Base-by-base conservation (phyloP, 2,888 invertebrate species). In the Cordilura impudica region DNA sequence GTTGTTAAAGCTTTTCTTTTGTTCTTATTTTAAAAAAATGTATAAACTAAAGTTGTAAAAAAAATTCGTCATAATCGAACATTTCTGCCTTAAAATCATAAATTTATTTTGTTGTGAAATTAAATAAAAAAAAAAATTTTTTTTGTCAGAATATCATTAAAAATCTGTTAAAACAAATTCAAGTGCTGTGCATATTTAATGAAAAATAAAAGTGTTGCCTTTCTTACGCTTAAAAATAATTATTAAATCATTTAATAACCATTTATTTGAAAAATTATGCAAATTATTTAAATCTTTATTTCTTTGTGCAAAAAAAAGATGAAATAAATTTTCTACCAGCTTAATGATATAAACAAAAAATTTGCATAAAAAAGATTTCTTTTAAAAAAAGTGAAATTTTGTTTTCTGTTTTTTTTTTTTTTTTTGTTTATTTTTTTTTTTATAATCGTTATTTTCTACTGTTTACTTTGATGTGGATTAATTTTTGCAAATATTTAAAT, bases 391-490 rank as follows among this genome's bases (percentile, higher is more conserved):
- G 70, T 74, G 70, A 71, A 79, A 79, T 61, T 79, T 66, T 18
- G 65, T 45, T 14, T 2, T 45, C 35, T 63, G 6, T 18, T 12
- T 29, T 21, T 65, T 49, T 60, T 14, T 66, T 18, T 70, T 45
- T 14, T 2, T 45, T 51, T 63, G 6, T 18, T 12, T 29, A 19
- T 65, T 49, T 60, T 14, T 66, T 23, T 26, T 18, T 31, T 18
- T n/a, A 10, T 47, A 14, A 14, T 35, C 67, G 67, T 39, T 54
- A 54, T 18, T 71, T 47, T 35, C 53, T 61, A 61, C 47, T 61
- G 60, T 67, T 63, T 14, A 77, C 35, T 63, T 75, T 79, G 75
- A 79, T 79, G 79, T 79, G 79, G 79, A 79, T 79, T 79, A 75
- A 79, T 71, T 67, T 72, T 71, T 63, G 75, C 75, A 72, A 79